A percentile compares a stretch with the other conserved stretches of the same genome.
These are phyloP conservation scores for Eptesicus fuscus DNA, from an alignment of 2,113 vertebrate species.

Conservation along the genomic window DNA sequence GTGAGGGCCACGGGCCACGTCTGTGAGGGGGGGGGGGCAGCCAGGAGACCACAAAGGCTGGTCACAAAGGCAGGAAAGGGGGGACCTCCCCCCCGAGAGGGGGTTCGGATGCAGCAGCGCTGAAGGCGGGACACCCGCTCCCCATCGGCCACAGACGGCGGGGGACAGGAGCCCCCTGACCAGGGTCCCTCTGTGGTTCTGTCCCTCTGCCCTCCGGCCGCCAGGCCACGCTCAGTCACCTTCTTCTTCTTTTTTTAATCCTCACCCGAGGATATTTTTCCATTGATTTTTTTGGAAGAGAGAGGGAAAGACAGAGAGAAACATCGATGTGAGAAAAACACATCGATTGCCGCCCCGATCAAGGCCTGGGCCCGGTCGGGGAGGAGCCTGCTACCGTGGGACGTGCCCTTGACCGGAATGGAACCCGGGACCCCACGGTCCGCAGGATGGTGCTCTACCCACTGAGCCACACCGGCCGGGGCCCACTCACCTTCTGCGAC, in stretches of 20 bases:
- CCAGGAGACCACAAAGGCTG: fast-evolving
- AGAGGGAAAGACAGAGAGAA: too few relatives aligned
- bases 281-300: too few relatives aligned
- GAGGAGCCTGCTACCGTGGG: too few relatives aligned
- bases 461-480: background rate
- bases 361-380: too few relatives aligned
- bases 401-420: too few relatives aligned
- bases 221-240: slow-evolving; percentile 83
- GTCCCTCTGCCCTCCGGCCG: background rate
- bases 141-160: fast-evolving
- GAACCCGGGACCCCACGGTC: too few relatives aligned
- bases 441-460: too few relatives aligned
- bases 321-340: too few relatives aligned
- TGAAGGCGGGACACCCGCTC: fast-evolving
- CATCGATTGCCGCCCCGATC: too few relatives aligned
- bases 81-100: background rate
- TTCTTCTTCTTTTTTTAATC: slow-evolving; percentile 74
- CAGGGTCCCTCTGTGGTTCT: fast-evolving
- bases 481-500: slow-evolving; percentile 93
- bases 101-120: fast-evolving
- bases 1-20: fast-evolving
- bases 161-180: fast-evolving
- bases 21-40: background rate
- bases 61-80: background rate
- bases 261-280: too few relatives aligned